Evolutionary conservation across 2,113 vertebrate species (phyloP), one percentile per base, ranked within the genome.

Genomic region (Crotalus tigris): DNA sequence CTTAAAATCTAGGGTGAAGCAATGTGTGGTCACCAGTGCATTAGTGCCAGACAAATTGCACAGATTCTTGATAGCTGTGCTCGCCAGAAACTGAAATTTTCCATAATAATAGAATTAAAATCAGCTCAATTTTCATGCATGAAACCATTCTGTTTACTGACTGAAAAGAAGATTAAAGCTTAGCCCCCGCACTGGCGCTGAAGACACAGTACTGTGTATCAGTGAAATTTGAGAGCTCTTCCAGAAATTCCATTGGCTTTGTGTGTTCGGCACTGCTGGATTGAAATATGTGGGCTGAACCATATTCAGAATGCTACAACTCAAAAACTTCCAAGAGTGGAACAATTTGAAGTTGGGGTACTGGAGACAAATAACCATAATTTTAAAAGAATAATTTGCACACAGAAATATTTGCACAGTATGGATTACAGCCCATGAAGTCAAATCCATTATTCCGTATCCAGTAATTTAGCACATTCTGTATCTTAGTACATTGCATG

Each of bases 111-210:
- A 87, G 93, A 89, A 94, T 88, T 94, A 95, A 85, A 92, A 96
- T 87, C 92, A 95, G 91, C 97, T 97, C 94, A 64, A 96, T 94
- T 96, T 97, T 96, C n/a, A 96, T 96, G 88, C 21, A 92, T 24
- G 88, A 33, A 88, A 58, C 64, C 93, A 12, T n/a, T 58, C 88
- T 94, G 59, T 92, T 95, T 93, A 90, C 92, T 96, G 75, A 53
- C 87, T 93, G 29, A 95, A 96, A 95, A 96, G 91, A 91, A 97
- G 93, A 95, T 94, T 81, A 96, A 95, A 94, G 93, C 93, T 93
- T 94, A 94, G 92, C 91, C 90, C 92, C 93, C 81, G 85, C 54
- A 87, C 5, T 1, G 39, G 89, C 95, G 94, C 95, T 96, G 95
- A 92, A 97, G 92, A 54, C 75, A 24, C 55, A 90, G 91, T 55